These are phyloP conservation scores for Podotricha telesiphe DNA, from an alignment of 2,888 invertebrate species.

Conservation along the genomic window DNA sequence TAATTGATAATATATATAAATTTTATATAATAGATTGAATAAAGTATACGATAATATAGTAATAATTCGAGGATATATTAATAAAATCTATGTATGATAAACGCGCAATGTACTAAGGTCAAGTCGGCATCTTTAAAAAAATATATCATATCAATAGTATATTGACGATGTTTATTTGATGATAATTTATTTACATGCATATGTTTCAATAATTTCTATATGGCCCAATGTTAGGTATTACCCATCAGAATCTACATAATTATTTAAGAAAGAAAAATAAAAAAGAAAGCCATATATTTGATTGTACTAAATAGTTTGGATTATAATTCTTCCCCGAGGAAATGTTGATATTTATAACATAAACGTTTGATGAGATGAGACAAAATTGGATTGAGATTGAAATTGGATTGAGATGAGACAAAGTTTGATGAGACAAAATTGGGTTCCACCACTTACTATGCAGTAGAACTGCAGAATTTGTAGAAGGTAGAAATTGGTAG, in stretches of 20 bases:
- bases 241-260: too few species aligned
- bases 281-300: too few species aligned
- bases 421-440: neutral
- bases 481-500: neutral
- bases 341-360: too few species aligned
- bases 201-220: neutral
- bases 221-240: too few species aligned
- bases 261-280: too few species aligned
- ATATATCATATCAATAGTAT: neutral
- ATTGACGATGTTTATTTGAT: neutral
- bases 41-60: neutral
- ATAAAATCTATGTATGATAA: neutral
- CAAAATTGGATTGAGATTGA: too few species aligned
- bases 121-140: conserved; percentile 1
- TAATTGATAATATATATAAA: neutral
- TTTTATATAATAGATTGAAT: neutral
- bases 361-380: too few species aligned
- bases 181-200: neutral
- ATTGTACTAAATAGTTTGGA: too few species aligned
- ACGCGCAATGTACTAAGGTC: neutral
- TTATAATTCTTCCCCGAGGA: neutral
- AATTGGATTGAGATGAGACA: too few species aligned
- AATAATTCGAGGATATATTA: neutral
- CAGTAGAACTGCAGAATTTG: too few species aligned
- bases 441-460: neutral